A percentile compares a stretch with the other conserved stretches of the same genome.
phyloP scores from a whole-genome alignment of 2,888 invertebrate genomes.

The Villa cingulata region DNA sequence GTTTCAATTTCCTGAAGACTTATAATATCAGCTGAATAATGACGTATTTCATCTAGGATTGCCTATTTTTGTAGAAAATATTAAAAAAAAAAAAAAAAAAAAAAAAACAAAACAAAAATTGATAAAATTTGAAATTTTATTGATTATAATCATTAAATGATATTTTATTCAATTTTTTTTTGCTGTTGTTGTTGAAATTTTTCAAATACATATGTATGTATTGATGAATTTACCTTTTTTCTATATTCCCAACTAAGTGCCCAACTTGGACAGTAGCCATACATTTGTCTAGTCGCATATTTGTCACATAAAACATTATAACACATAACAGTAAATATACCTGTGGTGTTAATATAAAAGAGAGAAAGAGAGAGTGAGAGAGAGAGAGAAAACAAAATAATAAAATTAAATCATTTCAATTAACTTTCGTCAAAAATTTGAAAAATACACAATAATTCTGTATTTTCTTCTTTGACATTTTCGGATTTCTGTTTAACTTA shows the following conservation, averaged over 20 bases:
- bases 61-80: constrained; percentile 27
- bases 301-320: constrained; percentile 99
- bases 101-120: too few relatives aligned
- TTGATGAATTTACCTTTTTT: constrained; percentile 52
- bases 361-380: too few relatives aligned
- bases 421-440: not conserved
- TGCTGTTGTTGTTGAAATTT: too few relatives aligned
- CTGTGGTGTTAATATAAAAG: constrained; percentile 37
- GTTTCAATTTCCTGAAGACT: constrained; percentile 96
- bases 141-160: not conserved
- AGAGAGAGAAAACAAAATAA: not conserved
- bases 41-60: constrained; percentile 90
- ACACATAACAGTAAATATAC: constrained; percentile 98
- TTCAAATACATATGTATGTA: too few relatives aligned
- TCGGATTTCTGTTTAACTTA: constrained; percentile 41
- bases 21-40: constrained; percentile 94
- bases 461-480: not conserved
- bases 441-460: not conserved
- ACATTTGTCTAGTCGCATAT: constrained; percentile 96
- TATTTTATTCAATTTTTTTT: too few relatives aligned
- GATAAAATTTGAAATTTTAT: not conserved
- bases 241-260: constrained; percentile 98
- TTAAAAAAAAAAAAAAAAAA: not conserved
- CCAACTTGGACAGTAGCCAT: constrained; percentile 99
- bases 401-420: not conserved